phyloP scores from a whole-genome alignment of 2,113 vertebrate genomes.

The Shinisaurus crocodilurus region DNA sequence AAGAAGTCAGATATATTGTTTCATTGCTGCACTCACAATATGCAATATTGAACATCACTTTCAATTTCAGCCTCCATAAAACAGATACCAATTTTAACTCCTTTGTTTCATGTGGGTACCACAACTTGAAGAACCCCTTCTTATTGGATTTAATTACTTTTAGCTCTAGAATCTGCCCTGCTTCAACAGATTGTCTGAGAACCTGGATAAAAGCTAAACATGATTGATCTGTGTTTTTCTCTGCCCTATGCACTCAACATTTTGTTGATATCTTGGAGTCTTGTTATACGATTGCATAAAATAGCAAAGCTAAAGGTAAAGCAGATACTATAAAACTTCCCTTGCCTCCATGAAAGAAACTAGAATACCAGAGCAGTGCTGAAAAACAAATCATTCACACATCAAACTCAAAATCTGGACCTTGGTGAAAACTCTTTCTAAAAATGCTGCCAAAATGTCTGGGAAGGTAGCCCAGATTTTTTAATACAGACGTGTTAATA shows the following conservation, averaged over 20 bases:
- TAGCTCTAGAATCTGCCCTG: constrained; percentile 33
- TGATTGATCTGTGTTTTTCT: constrained; percentile 4
- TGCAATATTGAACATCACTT: constrained; percentile 64
- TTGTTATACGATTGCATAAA: background rate
- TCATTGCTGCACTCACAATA: constrained; percentile 51
- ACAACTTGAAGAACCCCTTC: constrained; percentile 1
- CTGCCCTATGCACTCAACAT: background rate
- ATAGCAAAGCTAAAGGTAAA: background rate
- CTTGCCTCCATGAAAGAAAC: background rate
- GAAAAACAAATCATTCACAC: background rate
- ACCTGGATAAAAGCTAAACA: background rate
- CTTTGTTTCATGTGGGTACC: constrained; percentile 51
- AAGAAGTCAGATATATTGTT: constrained; percentile 61
- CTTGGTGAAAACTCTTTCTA: constrained; percentile 37
- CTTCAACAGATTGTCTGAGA: background rate
- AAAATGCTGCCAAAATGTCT: constrained; percentile 3
- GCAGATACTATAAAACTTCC: background rate
- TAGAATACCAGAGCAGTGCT: background rate
- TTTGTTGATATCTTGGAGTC: background rate
- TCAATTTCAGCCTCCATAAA: constrained; percentile 71
- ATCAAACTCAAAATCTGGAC: constrained; percentile 30
- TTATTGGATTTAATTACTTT: constrained; percentile 48
- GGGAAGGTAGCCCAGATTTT: constrained; percentile 59
- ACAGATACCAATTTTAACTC: constrained; percentile 70
- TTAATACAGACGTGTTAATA: constrained; percentile 33